Evolutionary conservation across 53 echinoderm and acorn worm genomes (phyloP).

Genomic region (Arbacia lixula): DNA sequence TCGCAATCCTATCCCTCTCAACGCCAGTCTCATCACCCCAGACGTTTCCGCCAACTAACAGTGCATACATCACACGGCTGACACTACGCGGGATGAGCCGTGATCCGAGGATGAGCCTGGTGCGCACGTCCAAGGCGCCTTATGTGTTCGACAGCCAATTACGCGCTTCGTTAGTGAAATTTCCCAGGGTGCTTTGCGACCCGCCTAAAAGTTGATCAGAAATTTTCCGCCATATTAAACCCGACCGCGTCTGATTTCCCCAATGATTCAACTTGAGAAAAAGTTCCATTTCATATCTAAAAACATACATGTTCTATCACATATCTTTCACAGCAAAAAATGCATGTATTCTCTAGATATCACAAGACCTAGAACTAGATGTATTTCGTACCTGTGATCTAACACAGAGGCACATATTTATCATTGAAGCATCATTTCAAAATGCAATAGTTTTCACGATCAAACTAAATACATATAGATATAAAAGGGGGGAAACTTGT

Average conservation of each 20-base stretch:
- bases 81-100: slow-evolving; percentile 32
- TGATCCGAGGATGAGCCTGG: slow-evolving; percentile 48
- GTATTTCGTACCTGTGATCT: too few species aligned
- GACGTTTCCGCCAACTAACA: slow-evolving; percentile 25
- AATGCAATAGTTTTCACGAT: too few species aligned
- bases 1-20: slow-evolving; percentile 11
- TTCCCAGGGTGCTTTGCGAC: slow-evolving; percentile 55
- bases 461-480: too few species aligned
- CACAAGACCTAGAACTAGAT: too few species aligned
- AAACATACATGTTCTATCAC: too few species aligned
- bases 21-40: slow-evolving; percentile 24
- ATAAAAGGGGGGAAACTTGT: too few species aligned
- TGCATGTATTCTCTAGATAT: too few species aligned
- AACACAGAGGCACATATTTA: too few species aligned
- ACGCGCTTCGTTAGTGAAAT: slow-evolving; percentile 59
- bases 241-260: slow-evolving; percentile 46
- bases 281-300: slow-evolving; percentile 29
- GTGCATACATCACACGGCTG: slow-evolving; percentile 1
- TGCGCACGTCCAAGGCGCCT: slow-evolving; percentile 30
- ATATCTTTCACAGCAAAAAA: too few species aligned
- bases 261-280: slow-evolving; percentile 8
- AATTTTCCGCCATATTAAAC: slow-evolving; percentile 57
- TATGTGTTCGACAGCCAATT: slow-evolving; percentile 59
- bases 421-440: too few species aligned
- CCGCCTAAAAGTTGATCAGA: slow-evolving; percentile 58